Base-by-base conservation (phyloP, 2,888 invertebrate genomes). In the Ceramica pisi region DNA sequence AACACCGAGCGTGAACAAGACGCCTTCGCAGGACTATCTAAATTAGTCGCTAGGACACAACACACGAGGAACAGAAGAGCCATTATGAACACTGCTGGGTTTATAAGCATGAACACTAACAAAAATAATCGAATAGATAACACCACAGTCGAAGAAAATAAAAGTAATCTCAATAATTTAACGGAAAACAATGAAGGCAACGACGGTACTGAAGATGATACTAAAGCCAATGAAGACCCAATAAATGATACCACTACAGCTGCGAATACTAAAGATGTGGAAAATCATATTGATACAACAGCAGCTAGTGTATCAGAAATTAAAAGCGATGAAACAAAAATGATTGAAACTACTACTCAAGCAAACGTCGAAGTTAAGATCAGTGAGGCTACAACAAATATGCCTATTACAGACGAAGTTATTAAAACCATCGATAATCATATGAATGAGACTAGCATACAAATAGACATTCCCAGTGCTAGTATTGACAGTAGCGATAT, bases 1-100 rank as follows among this genome's bases (percentile, higher is more conserved):
- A 93, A 92, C 77, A 90, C 92, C 0, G 90, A 92, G 41, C 89
- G 94, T 23, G 95, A 95, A 82, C 86, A 74, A 9, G 89, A 91
- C 48, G 94, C 95, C 0, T 96, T 95, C 78, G 86, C 88, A 5
- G 82, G 86, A 7, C 88, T 95, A 10, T 76, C 85, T 23, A 90
- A 87, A 73, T 80, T 89, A 12, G 86, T 85, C 4, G 82, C 82
- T 1, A 90, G 88, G 64, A 86, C 87, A 56, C 84, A 85, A 80
- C 88, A 89, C 19, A 80, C 81, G 19, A 74, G 88, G 8, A 80
- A 76, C 60, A 89, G 85, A 79, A 86, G 91, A 71, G 70, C 86
- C 31, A 59, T 86, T 14, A 74, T 83, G n/a, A 44, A 75, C n/a
- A 71, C 75, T 2, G 64, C 76, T 9, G 74, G 77, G 7, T 88